Evolutionary conservation across 2,888 invertebrate species (phyloP).

Genomic region (Agonopterix heracliana): DNA sequence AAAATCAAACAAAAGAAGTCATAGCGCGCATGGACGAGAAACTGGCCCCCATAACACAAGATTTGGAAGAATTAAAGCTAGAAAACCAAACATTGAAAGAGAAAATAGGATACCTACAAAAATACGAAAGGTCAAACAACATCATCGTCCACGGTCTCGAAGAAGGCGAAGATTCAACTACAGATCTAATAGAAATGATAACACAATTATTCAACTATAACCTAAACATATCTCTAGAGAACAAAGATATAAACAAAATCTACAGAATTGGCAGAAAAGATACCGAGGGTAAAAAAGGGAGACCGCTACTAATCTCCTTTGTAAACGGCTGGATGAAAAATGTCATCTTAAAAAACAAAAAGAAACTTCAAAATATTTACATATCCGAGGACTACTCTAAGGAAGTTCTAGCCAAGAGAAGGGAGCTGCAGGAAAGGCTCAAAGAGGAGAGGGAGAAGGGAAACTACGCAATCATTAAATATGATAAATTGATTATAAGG

Average conservation of each 20-base stretch:
- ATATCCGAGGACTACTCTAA: conserved; percentile 22
- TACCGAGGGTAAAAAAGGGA: conserved; percentile 12
- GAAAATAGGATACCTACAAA: conserved; percentile 19
- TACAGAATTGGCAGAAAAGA: conserved; percentile 13
- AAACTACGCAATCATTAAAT: conserved; percentile 19
- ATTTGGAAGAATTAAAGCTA: conserved; percentile 20
- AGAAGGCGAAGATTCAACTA: conserved; percentile 16
- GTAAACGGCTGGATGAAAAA: conserved; percentile 16
- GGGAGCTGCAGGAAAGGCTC: conserved; percentile 13
- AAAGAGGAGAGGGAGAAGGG: conserved; percentile 18
- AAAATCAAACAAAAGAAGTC: conserved; percentile 13
- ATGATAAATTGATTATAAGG: conserved; percentile 22
- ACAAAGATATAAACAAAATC: conserved; percentile 19
- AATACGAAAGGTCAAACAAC: conserved; percentile 16
- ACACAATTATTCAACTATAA: conserved; percentile 13
- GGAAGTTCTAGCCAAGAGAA: conserved; percentile 20
- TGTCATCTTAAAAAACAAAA: conserved; percentile 21
- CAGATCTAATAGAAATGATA: conserved; percentile 13
- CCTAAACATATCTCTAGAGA: conserved; percentile 16
- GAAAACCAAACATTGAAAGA: conserved; percentile 20
- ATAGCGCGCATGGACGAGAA: conserved; percentile 22
- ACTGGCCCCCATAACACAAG: conserved; percentile 18
- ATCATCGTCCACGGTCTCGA: conserved; percentile 17
- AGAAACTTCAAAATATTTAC: conserved; percentile 16
- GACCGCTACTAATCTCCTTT: conserved; percentile 15